Evolutionary conservation across 2,797 vertebrate species (phyloP).

Genomic region (Acanthopagrus latus): DNA sequence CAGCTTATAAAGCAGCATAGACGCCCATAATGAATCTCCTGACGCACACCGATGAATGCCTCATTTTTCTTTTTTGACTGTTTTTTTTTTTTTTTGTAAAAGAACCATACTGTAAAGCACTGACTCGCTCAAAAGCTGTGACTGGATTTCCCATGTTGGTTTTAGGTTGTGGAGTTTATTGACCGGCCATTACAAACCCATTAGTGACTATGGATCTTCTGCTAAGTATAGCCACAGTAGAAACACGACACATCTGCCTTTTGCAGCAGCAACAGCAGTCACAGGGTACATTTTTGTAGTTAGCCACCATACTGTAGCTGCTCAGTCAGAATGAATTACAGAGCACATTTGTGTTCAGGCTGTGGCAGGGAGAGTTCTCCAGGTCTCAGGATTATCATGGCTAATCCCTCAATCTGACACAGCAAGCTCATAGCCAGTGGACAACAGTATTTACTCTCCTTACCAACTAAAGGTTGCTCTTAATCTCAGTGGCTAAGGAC

Average conservation of each 20-base stretch:
- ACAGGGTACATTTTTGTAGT: slow-evolving; percentile 22
- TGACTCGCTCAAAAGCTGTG: slow-evolving; percentile 21
- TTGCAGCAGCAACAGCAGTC: slow-evolving; percentile 32
- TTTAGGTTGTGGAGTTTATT: slow-evolving; percentile 57
- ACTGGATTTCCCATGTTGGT: slow-evolving; percentile 27
- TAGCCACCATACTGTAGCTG: slow-evolving; percentile 8
- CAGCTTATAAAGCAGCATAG: neutral
- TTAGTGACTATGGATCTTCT: slow-evolving; percentile 64
- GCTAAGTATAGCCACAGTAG: slow-evolving; percentile 56
- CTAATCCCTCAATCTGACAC: slow-evolving; percentile 81
- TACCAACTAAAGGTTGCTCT: slow-evolving; percentile 26
- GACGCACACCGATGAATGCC: neutral
- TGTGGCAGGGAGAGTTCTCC: slow-evolving; percentile 64
- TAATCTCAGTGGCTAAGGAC: slow-evolving; percentile 15
- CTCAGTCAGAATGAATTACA: slow-evolving; percentile 47
- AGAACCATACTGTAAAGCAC: slow-evolving; percentile 16
- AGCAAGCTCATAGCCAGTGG: slow-evolving; percentile 59
- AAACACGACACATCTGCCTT: slow-evolving; percentile 63
- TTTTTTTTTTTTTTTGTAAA: neutral
- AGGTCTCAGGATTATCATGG: slow-evolving; percentile 74
- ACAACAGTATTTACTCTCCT: slow-evolving; percentile 43
- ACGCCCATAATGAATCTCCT: neutral
- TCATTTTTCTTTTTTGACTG: slow-evolving; percentile 10
- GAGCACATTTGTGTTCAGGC: slow-evolving; percentile 41
- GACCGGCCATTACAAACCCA: slow-evolving; percentile 66